These are phyloP conservation scores for Panulirus ornatus DNA, from an alignment of 1,140 invertebrate species.

Conservation along the genomic window DNA sequence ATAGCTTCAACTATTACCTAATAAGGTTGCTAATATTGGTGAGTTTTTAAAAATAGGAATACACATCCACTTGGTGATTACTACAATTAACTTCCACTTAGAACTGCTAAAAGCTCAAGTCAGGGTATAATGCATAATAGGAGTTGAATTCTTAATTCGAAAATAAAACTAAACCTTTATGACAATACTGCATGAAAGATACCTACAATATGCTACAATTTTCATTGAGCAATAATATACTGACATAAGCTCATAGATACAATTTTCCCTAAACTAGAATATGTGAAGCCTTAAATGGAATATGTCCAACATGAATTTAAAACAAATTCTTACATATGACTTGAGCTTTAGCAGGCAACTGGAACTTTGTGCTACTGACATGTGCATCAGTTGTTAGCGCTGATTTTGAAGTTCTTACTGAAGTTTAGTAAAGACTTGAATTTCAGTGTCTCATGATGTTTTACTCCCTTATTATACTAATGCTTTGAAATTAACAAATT, in stretches of 20 bases:
- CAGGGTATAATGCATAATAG: neutral
- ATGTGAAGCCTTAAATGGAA: neutral
- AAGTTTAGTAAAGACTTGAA: conserved; percentile 3
- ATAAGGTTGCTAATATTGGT: conserved; percentile 54
- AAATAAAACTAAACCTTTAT: neutral
- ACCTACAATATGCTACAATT: neutral
- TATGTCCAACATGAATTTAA: conserved; percentile 20
- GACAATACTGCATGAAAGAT: conserved; percentile 7
- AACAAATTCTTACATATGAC: neutral
- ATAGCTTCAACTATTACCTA: conserved; percentile 52
- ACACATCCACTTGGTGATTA: conserved; percentile 67
- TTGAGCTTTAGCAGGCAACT: conserved; percentile 54
- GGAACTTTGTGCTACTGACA: conserved; percentile 64
- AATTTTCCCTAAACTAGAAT: neutral
- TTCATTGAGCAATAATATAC: neutral
- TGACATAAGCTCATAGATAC: neutral
- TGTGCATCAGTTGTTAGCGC: conserved; percentile 51
- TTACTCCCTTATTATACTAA: neutral
- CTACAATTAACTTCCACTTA: conserved; percentile 53
- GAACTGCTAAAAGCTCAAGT: conserved; percentile 54
- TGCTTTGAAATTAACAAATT: neutral
- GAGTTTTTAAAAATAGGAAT: conserved; percentile 66
- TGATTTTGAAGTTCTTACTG: conserved; percentile 14
- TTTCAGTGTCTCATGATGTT: conserved; percentile 2
- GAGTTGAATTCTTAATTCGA: neutral